phyloP scores from a whole-genome alignment of 2,113 vertebrate species.

The Callionymus lyra region DNA sequence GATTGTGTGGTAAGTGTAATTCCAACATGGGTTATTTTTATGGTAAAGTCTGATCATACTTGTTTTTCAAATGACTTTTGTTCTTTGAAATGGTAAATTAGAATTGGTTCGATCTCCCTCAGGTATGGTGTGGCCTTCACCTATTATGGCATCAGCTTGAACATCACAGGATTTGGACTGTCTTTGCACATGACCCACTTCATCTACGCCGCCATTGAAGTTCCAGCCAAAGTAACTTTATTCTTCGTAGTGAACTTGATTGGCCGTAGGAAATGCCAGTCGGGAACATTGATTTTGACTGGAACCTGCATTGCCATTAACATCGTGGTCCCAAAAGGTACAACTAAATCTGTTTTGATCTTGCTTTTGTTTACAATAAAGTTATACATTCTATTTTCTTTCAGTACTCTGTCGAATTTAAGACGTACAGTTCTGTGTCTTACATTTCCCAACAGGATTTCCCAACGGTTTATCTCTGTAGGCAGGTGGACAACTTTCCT shows the following conservation, averaged over 20 bases:
- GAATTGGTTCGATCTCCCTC: constrained; percentile 1
- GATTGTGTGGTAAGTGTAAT: constrained; percentile 54
- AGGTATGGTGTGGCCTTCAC: constrained; percentile 59
- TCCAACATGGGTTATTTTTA: neutral
- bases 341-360: constrained; percentile 4
- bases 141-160: constrained; percentile 67
- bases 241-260: constrained; percentile 57
- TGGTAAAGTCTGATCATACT: neutral
- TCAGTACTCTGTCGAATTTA: too few relatives aligned
- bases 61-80: neutral
- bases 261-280: constrained; percentile 41
- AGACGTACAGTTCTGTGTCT: too few relatives aligned
- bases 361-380: neutral
- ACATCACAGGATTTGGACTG: constrained; percentile 60
- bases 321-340: constrained; percentile 63
- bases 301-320: constrained; percentile 58
- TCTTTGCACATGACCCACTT: constrained; percentile 66
- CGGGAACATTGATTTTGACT: constrained; percentile 33
- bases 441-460: too few relatives aligned
- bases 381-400: neutral
- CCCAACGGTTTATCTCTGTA: too few relatives aligned
- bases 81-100: neutral
- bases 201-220: constrained; percentile 48
- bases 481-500: too few relatives aligned
- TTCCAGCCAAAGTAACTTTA: constrained; percentile 54